These are phyloP conservation scores for Motacilla tschutschensis DNA, from an alignment of 2,113 vertebrate species.

Conservation along the genomic window DNA sequence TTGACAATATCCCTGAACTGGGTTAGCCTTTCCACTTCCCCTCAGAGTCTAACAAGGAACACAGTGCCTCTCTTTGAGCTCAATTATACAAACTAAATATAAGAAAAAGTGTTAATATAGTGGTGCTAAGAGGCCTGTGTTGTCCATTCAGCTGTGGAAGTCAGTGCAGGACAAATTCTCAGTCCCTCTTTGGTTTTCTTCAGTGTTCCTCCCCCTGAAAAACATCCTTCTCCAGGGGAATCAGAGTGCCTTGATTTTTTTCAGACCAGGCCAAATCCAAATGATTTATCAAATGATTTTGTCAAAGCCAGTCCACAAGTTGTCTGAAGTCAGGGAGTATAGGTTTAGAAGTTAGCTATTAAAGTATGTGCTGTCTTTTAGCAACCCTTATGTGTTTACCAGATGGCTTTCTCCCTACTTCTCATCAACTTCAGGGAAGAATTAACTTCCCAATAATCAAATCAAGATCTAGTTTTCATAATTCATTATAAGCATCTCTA, in stretches of 20 bases:
- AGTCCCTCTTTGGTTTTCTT: background rate
- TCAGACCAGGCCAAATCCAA: background rate
- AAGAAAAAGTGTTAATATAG: background rate
- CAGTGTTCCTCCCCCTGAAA: background rate
- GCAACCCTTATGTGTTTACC: background rate
- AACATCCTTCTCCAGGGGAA: background rate
- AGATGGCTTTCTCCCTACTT: background rate
- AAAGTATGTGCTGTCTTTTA: background rate
- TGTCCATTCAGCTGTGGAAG: background rate
- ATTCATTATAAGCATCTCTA: background rate
- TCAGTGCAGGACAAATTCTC: background rate
- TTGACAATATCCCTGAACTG: background rate
- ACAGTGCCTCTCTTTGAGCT: background rate
- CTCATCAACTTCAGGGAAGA: background rate
- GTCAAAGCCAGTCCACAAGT: background rate
- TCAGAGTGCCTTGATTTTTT: background rate
- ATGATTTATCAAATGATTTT: background rate
- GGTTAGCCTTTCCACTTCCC: background rate
- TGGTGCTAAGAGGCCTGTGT: background rate
- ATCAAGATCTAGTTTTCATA: background rate
- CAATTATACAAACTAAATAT: background rate
- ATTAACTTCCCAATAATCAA: background rate
- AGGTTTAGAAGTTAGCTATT: background rate
- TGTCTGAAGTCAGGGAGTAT: background rate
- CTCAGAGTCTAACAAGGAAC: background rate